Conservation (phyloP, 2,113 vertebrate species). For the Ageneiosus marmoratus region DNA sequence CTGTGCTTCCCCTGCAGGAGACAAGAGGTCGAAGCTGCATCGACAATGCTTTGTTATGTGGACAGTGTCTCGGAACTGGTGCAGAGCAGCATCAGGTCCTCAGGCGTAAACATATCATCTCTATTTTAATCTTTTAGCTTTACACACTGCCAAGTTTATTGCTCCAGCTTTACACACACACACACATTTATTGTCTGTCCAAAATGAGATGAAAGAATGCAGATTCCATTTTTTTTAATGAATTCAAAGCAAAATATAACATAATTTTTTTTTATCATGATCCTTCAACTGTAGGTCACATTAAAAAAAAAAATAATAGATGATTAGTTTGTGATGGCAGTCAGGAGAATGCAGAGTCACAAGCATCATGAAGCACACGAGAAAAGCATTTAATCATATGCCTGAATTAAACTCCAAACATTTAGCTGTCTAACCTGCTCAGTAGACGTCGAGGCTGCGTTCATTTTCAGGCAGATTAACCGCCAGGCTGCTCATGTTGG, state of each 20-base stretch:
- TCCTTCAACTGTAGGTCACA: background rate
- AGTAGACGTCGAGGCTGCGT: background rate
- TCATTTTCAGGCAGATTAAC: background rate
- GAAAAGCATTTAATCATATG: background rate
- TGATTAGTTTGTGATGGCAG: background rate
- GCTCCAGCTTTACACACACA: background rate
- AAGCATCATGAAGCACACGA: slow-evolving; percentile 6
- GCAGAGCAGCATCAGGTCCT: slow-evolving; percentile 7
- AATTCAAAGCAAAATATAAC: background rate
- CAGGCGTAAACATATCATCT: slow-evolving; percentile 17
- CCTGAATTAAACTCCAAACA: background rate
- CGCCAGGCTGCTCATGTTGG: background rate
- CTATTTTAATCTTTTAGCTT: slow-evolving; percentile 17
- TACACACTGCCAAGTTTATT: slow-evolving; percentile 19
- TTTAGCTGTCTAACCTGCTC: background rate
- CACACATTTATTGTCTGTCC: background rate
- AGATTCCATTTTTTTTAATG: background rate
- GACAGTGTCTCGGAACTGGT: slow-evolving; percentile 11
- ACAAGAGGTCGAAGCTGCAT: background rate
- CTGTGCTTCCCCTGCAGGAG: background rate
- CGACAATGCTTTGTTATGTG: background rate
- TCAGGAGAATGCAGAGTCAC: background rate
- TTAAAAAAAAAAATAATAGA: background rate
- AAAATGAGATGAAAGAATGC: background rate
- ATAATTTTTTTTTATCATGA: background rate